Evolutionary conservation across 2,113 vertebrate genomes (phyloP), one percentile per base, ranked within the genome.

Genomic region (Oncorhynchus masou): DNA sequence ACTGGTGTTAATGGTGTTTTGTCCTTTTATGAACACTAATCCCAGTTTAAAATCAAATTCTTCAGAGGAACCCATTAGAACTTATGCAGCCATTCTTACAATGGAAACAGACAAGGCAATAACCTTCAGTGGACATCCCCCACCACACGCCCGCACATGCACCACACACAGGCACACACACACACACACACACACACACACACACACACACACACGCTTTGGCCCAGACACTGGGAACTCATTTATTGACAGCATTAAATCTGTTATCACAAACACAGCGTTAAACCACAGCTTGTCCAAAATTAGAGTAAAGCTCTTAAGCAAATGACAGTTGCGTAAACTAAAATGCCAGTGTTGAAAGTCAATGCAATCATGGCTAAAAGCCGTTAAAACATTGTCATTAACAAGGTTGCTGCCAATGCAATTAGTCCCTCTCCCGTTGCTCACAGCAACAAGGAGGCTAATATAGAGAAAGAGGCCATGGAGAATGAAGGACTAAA

Each of bases 371-470:
- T 78, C 85, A 74, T 4, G 20, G 73, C 3, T 22, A 0, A 82
- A 66, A 85, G 74, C 79, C 87, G 72, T 73, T 71, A 81, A 84
- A 82, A 57, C 70, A 76, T 75, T 74, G 34, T 75, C 2, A 82
- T 87, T 84, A 69, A 80, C 74, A 73, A 74, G 88, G 79, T 59
- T 66, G 2, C 76, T 70, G 79, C 86, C 86, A 85, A 84, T 87
- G 77, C 83, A 81, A 84, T 88, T 86, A 89, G 84, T 81, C 59
- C 68, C 84, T 78, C 78, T 67, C 68, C 71, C 68, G 76, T 79
- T 74, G 83, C 79, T 75, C 49, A 62, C 11, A 72, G 81, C 39
- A 66, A 74, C 59, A 20, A 57, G 76, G 82, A 45, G 39, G 9
- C 8, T 11, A 45, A 45, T 45, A 45, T 45, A 45, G 39, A 3